A percentile compares a stretch with the other conserved stretches of the same genome.
phyloP scores from a whole-genome alignment of 2,113 vertebrate species.

The Rhynchopsitta pachyrhyncha region DNA sequence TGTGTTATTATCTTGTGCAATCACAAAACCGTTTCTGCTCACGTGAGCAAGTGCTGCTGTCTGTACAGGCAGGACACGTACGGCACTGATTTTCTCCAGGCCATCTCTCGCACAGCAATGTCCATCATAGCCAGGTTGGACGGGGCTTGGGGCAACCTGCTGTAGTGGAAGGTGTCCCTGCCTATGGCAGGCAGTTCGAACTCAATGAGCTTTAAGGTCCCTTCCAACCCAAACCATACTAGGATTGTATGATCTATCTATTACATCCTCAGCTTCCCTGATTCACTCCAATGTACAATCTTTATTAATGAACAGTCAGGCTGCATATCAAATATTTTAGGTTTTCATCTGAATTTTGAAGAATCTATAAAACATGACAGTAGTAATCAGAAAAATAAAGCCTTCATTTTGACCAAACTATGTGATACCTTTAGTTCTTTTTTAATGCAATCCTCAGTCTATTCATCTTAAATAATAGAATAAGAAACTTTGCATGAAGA shows the following conservation, averaged over 20 bases:
- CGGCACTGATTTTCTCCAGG: not conserved
- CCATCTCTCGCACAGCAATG: not conserved
- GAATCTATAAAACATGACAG: not conserved
- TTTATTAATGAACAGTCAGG: constrained; percentile 26
- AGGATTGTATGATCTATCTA: not conserved
- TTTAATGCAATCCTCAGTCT: not conserved
- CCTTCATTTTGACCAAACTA: not conserved
- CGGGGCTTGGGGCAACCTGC: not conserved
- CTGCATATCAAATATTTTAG: not conserved
- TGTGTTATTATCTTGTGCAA: not conserved
- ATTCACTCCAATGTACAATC: not conserved
- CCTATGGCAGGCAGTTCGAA: too few species aligned
- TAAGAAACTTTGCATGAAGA: not conserved
- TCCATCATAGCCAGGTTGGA: not conserved
- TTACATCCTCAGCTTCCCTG: not conserved
- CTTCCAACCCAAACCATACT: not conserved
- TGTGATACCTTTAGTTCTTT: not conserved
- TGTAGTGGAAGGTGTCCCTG: not conserved
- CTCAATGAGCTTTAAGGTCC: not conserved
- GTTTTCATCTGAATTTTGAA: not conserved
- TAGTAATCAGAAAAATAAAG: not conserved
- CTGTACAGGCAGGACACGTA: not conserved
- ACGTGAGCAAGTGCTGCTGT: not conserved
- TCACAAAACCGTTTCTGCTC: not conserved
- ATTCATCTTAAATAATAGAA: not conserved